These are phyloP conservation scores for Todiramphus saurophagus DNA, from an alignment of 2,113 vertebrate genomes.

Conservation along the genomic window DNA sequence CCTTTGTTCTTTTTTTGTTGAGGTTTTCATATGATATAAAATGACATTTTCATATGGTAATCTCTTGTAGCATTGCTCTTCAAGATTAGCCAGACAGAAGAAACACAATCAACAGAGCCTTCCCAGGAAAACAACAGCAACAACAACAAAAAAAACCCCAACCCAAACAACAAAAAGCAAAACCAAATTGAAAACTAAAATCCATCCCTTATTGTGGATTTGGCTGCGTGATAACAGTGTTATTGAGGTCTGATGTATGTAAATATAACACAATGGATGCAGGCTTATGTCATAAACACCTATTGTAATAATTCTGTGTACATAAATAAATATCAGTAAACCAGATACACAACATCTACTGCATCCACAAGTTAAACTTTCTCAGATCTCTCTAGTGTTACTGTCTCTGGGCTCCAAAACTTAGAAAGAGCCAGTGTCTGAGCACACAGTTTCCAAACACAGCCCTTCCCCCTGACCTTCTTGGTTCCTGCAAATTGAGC, in stretches of 20 bases:
- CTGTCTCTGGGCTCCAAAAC: constrained; percentile 11
- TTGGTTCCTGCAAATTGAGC: constrained; percentile 45
- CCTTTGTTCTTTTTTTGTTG: constrained; percentile 61
- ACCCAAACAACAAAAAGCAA: not conserved
- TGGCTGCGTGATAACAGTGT: constrained; percentile 15
- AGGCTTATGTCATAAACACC: not conserved
- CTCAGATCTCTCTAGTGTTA: constrained; percentile 22
- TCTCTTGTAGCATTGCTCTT: constrained; percentile 55
- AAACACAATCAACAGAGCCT: not conserved
- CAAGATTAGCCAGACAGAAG: constrained; percentile 57
- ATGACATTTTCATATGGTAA: constrained; percentile 75
- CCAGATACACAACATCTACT: not conserved
- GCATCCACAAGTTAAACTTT: constrained; percentile 22
- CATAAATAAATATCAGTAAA: not conserved
- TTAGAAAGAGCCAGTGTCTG: constrained; percentile 40
- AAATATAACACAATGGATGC: not conserved
- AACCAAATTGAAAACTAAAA: not conserved
- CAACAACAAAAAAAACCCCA: not conserved
- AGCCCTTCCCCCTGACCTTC: not conserved
- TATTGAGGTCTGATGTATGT: not conserved
- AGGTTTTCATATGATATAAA: constrained; percentile 55
- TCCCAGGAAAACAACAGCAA: not conserved
- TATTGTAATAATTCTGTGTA: not conserved
- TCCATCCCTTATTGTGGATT: constrained; percentile 16
- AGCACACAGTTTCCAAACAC: constrained; percentile 47